A percentile compares a stretch with the other conserved stretches of the same genome.
These are phyloP conservation scores for Nymphalis io DNA, from an alignment of 1,140 invertebrate species.

Conservation along the genomic window DNA sequence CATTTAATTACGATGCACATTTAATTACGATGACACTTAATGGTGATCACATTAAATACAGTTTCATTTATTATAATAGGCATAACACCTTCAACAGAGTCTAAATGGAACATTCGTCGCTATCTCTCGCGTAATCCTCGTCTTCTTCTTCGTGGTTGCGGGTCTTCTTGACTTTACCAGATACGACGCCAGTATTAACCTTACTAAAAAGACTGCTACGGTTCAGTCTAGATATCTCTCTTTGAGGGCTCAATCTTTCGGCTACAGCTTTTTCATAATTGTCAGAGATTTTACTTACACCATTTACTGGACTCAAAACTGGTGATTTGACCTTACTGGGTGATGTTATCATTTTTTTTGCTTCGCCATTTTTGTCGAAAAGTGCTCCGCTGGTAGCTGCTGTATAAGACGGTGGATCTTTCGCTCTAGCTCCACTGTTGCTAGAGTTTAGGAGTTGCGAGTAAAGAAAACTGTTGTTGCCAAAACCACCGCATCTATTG, in stretches of 20 bases:
- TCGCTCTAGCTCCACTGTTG: conserved; percentile 53
- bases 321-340: conserved; percentile 60
- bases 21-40: no score
- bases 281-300: conserved; percentile 78
- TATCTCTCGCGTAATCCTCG: conserved; percentile 82
- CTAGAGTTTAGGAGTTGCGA: conserved; percentile 68
- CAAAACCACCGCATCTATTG: conserved; percentile 60
- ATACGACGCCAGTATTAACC: conserved; percentile 71
- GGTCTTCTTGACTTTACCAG: conserved; percentile 62
- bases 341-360: conserved; percentile 51
- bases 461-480: conserved; percentile 78
- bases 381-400: conserved; percentile 55
- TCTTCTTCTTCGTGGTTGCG: conserved; percentile 72
- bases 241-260: conserved; percentile 66
- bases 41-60: conserved; percentile 53
- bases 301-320: conserved; percentile 69
- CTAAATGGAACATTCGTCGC: conserved; percentile 82
- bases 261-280: conserved; percentile 76
- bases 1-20: conserved; percentile 49
- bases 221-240: conserved; percentile 63
- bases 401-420: conserved; percentile 70
- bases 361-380: conserved; percentile 53
- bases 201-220: conserved; percentile 74
- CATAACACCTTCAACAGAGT: conserved; percentile 31
- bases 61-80: conserved; percentile 38